Conservation (phyloP, 2,113 vertebrate genomes). For the Caranx melampygus region DNA sequence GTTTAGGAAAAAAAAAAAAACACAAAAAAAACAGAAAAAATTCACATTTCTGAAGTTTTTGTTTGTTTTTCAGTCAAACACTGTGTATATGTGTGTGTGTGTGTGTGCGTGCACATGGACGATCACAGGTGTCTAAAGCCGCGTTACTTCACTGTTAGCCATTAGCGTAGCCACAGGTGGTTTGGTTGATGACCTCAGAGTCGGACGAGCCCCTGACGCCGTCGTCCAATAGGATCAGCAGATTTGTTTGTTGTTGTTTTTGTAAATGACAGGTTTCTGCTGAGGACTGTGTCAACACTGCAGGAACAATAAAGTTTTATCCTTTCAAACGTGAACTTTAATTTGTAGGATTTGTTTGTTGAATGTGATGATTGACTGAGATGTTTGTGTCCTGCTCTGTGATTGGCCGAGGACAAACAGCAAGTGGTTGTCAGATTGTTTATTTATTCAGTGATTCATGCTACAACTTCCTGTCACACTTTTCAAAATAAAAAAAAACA, state of each 20-base stretch:
- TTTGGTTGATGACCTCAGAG: slow-evolving; percentile 68
- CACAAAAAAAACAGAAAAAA: not conserved
- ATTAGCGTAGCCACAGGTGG: slow-evolving; percentile 36
- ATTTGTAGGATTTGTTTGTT: not conserved
- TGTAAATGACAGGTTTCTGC: slow-evolving; percentile 27
- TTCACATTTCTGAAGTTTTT: slow-evolving; percentile 38
- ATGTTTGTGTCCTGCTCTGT: not conserved
- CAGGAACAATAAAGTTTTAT: slow-evolving; percentile 72
- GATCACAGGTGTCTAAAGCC: not conserved
- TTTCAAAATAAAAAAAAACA: slow-evolving; percentile 51
- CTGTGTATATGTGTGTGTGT: slow-evolving; percentile 18
- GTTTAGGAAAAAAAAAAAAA: not conserved
- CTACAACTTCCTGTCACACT: slow-evolving; percentile 63
- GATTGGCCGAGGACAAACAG: slow-evolving; percentile 19
- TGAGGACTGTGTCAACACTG: slow-evolving; percentile 30
- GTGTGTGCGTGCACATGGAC: not conserved
- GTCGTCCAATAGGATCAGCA: slow-evolving; percentile 44
- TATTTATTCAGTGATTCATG: slow-evolving; percentile 69
- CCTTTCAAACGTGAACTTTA: slow-evolving; percentile 12
- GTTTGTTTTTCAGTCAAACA: slow-evolving; percentile 15
- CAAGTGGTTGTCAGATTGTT: slow-evolving; percentile 21
- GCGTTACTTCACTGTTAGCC: slow-evolving; percentile 45
- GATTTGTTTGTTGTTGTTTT: slow-evolving; percentile 34
- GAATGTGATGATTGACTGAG: too few species aligned
- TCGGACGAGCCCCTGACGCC: slow-evolving; percentile 55